Base-by-base conservation (phyloP, 2,113 vertebrate genomes). In the Damaliscus lunatus region DNA sequence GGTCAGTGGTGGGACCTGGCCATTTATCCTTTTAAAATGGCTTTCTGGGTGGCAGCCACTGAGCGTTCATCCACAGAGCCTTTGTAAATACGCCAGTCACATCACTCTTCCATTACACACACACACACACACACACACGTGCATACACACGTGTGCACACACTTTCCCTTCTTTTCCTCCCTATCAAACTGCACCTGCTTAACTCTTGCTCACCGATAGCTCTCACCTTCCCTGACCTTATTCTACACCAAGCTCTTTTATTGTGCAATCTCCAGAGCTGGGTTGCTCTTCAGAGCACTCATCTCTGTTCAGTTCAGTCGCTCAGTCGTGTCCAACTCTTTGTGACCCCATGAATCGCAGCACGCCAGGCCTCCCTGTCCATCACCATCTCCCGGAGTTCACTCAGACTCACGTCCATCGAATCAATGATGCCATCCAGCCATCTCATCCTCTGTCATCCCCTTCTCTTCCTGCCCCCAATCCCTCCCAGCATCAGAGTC, bases 1-100 rank as follows among this genome's bases (percentile, higher is more conserved):
- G 9, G 62, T 10, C 7, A 4, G 10, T 16, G n/a, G 4, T n/a
- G 78, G n/a, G 31, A 31, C 17, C 14, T 0, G 6, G 6, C 6
- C 19, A 23, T 62, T 88, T 10, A 36, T 6, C 31, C 60, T 55
- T 94, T 55, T 40, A 43, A 67, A 90, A 57, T 29, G 52, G 29
- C 52, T 88, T 90, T n/a, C 27, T 62, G 52, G 33, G 74, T 57
- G 27, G 74, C 8, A 12, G 19, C 25, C 14, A 29, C 48, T 33
- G 17, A 27, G 17, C 7, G 10, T 53, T 48, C 53, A 50, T 83
- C 43, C 5, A 31, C 23, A 19, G 36, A 40, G 43, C 25, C 21
- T 9, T 7, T 74, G 52, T 23, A 64, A 29, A 52, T 12, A 40
- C n/a, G 4, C 23, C 4, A 16, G 14, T 46, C 59, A 13, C 12